These are phyloP conservation scores for Caloenas nicobarica DNA, from an alignment of 2,113 vertebrate genomes.

Conservation along the genomic window DNA sequence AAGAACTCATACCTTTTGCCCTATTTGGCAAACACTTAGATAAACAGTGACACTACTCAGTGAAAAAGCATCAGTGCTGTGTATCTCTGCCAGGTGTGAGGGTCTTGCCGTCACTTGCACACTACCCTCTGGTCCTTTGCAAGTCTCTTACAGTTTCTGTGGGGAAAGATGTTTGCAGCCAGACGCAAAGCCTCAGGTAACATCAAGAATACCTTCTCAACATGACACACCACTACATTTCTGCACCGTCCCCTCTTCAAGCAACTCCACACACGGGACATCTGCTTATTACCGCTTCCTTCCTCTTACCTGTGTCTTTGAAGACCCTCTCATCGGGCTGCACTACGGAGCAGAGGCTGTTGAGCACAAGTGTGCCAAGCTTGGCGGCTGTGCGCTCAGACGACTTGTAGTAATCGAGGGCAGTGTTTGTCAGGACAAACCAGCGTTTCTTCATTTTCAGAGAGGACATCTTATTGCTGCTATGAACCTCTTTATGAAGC, in stretches of 20 bases:
- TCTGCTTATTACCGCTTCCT: not conserved
- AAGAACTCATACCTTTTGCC: not conserved
- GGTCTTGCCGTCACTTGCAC: not conserved
- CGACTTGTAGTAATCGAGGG: conserved; percentile 91
- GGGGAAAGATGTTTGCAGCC: not conserved
- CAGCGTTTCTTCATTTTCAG: conserved; percentile 93
- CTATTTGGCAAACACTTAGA: not conserved
- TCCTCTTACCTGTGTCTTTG: conserved; percentile 84
- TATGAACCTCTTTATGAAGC: conserved; percentile 92
- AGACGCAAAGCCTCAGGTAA: not conserved
- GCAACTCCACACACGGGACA: not conserved
- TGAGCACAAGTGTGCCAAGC: conserved; percentile 90
- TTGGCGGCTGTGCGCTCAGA: conserved; percentile 87
- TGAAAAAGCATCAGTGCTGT: not conserved
- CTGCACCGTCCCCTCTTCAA: not conserved
- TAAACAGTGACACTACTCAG: not conserved
- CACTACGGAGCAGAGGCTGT: conserved; percentile 88
- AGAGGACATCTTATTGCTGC: conserved; percentile 85
- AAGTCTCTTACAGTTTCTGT: not conserved
- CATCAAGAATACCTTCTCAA: not conserved
- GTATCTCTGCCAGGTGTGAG: not conserved
- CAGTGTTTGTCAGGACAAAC: conserved; percentile 89
- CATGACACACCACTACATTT: not conserved
- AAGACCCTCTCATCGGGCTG: conserved; percentile 89
- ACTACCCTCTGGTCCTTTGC: not conserved